Percentiles rank a stretch among this genome's conserved stretches.
These are phyloP conservation scores for Heliconius eleuchia DNA, from an alignment of 1,140 invertebrate genomes.

Conservation along the genomic window DNA sequence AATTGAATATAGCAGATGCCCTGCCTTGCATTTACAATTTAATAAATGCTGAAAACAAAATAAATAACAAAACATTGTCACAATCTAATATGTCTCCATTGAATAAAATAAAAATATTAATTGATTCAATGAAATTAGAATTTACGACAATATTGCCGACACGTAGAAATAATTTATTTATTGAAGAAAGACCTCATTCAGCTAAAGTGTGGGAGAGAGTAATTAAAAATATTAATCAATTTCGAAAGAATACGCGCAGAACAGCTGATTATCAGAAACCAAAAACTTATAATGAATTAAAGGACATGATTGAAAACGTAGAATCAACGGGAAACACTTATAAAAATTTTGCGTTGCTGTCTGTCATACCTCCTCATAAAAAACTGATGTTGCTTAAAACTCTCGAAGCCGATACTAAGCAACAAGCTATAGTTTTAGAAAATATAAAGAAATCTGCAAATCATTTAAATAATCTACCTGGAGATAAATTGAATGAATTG, in stretches of 20 bases:
- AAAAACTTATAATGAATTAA: conserved; percentile 56
- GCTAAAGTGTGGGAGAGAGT: conserved; percentile 62
- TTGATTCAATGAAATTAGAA: conserved; percentile 56
- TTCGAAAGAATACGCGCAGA: conserved; percentile 47
- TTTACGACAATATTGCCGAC: conserved; percentile 36
- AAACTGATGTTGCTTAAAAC: conserved; percentile 58
- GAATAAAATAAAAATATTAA: conserved; percentile 54
- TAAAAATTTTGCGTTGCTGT: conserved; percentile 51
- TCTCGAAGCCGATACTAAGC: conserved; percentile 50
- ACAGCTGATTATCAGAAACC: conserved; percentile 31
- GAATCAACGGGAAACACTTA: conserved; percentile 50
- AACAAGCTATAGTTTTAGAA: conserved; percentile 46
- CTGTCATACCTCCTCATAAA: conserved; percentile 48
- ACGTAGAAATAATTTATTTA: conserved; percentile 45
- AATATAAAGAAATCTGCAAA: conserved; percentile 49
- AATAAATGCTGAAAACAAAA: conserved; percentile 45
- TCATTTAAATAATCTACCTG: conserved; percentile 37
- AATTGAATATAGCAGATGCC: conserved; percentile 55
- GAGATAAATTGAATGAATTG: conserved; percentile 48
- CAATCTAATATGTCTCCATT: conserved; percentile 28
- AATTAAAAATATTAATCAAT: conserved; percentile 54
- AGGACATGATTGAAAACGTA: conserved; percentile 52
- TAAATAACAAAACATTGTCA: conserved; percentile 25
- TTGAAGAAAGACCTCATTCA: conserved; percentile 50
- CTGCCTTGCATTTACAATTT: conserved; percentile 68